Evolutionary conservation across 2,888 invertebrate genomes (phyloP).

Genomic region (Heteromurus nitidus): DNA sequence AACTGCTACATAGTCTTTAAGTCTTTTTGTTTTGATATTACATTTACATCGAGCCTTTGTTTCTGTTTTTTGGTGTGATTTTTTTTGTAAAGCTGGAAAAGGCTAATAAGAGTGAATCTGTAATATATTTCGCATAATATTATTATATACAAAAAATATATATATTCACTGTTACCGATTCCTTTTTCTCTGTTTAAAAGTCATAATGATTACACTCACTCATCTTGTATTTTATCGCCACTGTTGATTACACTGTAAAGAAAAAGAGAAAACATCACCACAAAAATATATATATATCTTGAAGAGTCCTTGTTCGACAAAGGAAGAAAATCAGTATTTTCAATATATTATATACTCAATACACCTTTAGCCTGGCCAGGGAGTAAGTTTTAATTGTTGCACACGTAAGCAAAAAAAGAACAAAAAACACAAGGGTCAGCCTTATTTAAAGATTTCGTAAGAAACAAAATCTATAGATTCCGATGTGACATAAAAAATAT

Average conservation of each 20-base stretch:
- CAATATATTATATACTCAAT: conserved; percentile 34
- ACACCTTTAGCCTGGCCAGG: neutral
- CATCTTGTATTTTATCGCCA: conserved; percentile 2
- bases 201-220: neutral
- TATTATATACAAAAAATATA: neutral
- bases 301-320: conserved; percentile 48
- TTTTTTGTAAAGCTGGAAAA: no score
- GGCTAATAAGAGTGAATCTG: neutral
- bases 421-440: conserved; percentile 31
- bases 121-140: neutral
- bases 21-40: no score
- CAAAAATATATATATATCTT: conserved; percentile 9
- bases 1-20: no score
- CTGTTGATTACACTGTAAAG: conserved; percentile 58
- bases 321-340: conserved; percentile 64
- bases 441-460: conserved; percentile 54
- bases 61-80: no score
- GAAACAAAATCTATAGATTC: neutral
- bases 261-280: no score
- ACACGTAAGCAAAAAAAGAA: neutral
- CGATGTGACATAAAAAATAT: conserved; percentile 4
- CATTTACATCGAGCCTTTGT: no score
- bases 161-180: neutral
- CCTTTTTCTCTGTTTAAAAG: neutral
- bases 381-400: neutral